phyloP scores from a whole-genome alignment of 1,140 invertebrate species.

The Drosophila subobscura region DNA sequence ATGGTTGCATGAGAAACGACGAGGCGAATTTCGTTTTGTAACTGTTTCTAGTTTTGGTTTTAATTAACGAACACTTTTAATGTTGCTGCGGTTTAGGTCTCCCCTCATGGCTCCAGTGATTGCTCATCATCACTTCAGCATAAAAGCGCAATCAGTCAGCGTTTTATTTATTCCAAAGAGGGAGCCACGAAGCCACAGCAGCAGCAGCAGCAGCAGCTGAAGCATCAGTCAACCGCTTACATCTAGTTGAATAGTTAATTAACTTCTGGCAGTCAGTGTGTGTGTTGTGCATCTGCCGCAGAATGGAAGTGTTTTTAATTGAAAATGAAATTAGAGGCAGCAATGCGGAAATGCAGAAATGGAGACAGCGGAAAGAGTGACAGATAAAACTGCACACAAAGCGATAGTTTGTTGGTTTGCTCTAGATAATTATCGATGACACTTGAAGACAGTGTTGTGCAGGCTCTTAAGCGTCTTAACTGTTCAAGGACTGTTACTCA shows the following conservation, averaged over 20 bases:
- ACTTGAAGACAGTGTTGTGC: conserved; percentile 24
- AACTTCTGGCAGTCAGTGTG: conserved; percentile 48
- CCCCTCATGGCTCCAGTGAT: conserved; percentile 17
- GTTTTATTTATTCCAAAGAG: conserved; percentile 40
- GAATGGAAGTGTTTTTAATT: conserved; percentile 60
- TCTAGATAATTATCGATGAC: conserved; percentile 46
- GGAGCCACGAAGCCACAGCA: conserved; percentile 6
- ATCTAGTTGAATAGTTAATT: conserved; percentile 71
- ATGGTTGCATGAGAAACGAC: conserved; percentile 25
- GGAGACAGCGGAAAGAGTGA: neutral
- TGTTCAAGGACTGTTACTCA: no score
- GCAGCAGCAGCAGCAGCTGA: neutral
- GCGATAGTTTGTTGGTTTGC: conserved; percentile 2
- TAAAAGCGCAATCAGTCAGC: conserved; percentile 60
- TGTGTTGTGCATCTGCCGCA: conserved; percentile 42
- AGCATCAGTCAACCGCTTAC: conserved; percentile 14
- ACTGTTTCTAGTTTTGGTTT: conserved; percentile 69
- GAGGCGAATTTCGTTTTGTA: conserved; percentile 69
- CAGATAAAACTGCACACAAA: conserved; percentile 3
- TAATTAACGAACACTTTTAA: conserved; percentile 68
- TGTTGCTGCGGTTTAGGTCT: conserved; percentile 16
- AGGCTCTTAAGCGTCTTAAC: neutral
- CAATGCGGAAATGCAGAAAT: conserved; percentile 63
- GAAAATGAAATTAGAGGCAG: conserved; percentile 65
- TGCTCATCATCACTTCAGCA: conserved; percentile 27